phyloP scores from a whole-genome alignment of 2,113 vertebrate species.

The Labrus mixtus region DNA sequence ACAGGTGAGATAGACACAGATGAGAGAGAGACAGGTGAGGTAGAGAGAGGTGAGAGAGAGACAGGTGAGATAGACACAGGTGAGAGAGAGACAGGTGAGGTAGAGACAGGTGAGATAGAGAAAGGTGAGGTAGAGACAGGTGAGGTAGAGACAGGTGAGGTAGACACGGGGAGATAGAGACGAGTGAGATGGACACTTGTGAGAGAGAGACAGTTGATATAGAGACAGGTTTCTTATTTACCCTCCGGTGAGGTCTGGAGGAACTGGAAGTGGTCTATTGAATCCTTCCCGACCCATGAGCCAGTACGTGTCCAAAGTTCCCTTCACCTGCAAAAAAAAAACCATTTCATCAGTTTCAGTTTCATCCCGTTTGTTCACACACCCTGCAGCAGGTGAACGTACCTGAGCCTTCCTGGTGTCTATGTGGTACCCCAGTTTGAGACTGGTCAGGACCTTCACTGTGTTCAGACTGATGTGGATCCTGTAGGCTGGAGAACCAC shows the following conservation, averaged over 20 bases:
- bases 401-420: conserved; percentile 74
- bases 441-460: conserved; percentile 75
- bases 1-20: no score
- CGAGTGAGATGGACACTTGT: no score
- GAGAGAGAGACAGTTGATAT: not conserved
- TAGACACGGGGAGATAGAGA: no score
- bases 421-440: conserved; percentile 74
- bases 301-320: conserved; percentile 68
- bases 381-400: not conserved
- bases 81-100: no score
- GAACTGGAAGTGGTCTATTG: conserved; percentile 70
- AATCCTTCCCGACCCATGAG: conserved; percentile 71
- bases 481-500: conserved; percentile 68
- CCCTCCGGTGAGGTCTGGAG: conserved; percentile 71
- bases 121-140: no score
- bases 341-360: not conserved
- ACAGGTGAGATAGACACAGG: no score
- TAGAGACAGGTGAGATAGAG: no score
- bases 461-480: conserved; percentile 78
- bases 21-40: no score
- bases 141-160: no score
- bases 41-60: no score
- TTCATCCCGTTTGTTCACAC: no score
- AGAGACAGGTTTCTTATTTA: conserved; percentile 17
- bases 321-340: conserved; percentile 57